Evolutionary conservation across 1,140 invertebrate species (phyloP).

Genomic region (Polyergus mexicanus): DNA sequence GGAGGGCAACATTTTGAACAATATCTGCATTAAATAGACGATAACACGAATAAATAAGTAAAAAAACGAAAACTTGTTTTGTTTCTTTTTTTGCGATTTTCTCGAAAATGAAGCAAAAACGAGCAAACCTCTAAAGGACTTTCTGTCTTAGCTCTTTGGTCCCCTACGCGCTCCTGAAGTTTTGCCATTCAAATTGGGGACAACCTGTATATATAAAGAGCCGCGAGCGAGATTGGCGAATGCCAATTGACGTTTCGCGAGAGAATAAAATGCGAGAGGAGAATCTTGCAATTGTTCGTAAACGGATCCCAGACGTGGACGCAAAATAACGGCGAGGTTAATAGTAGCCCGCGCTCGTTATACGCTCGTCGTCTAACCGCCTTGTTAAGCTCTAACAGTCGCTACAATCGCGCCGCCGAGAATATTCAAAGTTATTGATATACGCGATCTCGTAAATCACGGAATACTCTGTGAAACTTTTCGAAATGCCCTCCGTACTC

Average conservation of each 20-base stretch:
- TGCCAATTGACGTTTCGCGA: not conserved
- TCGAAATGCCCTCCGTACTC: slow-evolving; percentile 44
- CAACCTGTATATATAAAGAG: not conserved
- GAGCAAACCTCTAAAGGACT: too few relatives aligned
- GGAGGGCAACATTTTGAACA: too few relatives aligned
- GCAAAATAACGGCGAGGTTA: slow-evolving; percentile 64
- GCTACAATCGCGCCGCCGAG: slow-evolving; percentile 62
- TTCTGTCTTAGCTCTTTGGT: too few relatives aligned
- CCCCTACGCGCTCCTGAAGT: too few relatives aligned
- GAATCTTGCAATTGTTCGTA: not conserved
- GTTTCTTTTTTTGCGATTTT: too few relatives aligned
- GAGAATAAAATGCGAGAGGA: not conserved
- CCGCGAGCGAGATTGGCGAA: not conserved
- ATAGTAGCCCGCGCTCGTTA: slow-evolving; percentile 74
- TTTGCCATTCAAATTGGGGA: too few relatives aligned
- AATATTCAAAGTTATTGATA: slow-evolving; percentile 78
- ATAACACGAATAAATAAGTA: too few relatives aligned
- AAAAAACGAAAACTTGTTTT: too few relatives aligned
- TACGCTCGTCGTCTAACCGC: slow-evolving; percentile 73
- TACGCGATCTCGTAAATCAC: slow-evolving; percentile 77
- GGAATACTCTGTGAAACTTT: slow-evolving; percentile 70
- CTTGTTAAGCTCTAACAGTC: slow-evolving; percentile 77
- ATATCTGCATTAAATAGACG: too few relatives aligned
- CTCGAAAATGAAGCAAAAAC: too few relatives aligned
- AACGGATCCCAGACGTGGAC: slow-evolving; percentile 59